phyloP scores from a whole-genome alignment of 2,888 invertebrate species.

The Neoitamus cyanurus region DNA sequence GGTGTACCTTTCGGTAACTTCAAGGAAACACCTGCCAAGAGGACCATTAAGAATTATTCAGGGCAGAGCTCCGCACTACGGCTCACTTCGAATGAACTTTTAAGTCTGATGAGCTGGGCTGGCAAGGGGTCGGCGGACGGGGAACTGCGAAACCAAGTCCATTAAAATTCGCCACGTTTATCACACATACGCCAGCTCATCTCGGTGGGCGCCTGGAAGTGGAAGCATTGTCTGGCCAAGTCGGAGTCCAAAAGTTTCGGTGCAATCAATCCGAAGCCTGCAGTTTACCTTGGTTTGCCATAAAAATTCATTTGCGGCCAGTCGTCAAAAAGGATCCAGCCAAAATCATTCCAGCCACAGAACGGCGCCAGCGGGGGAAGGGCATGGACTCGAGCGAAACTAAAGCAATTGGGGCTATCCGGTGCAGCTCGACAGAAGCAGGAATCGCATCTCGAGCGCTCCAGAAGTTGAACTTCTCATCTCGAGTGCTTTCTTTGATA shows the following conservation, averaged over 20 bases:
- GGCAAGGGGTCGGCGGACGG: background rate
- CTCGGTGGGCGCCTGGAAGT: background rate
- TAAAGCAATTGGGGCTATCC: background rate
- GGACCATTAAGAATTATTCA: background rate
- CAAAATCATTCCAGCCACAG: background rate
- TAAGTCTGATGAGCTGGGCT: background rate
- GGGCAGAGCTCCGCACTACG: background rate
- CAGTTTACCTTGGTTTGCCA: background rate
- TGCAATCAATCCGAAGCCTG: background rate
- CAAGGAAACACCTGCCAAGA: background rate
- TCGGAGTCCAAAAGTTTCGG: background rate
- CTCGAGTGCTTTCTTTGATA: constrained; percentile 13
- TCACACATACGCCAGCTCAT: background rate
- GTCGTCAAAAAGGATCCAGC: background rate
- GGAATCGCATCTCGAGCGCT: background rate
- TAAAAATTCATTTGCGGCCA: background rate
- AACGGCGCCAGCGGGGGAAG: background rate
- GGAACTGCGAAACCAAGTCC: background rate
- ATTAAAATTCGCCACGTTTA: background rate
- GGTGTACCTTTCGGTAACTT: background rate
- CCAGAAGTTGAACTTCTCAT: background rate
- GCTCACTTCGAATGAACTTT: background rate
- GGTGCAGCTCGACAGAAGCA: background rate
- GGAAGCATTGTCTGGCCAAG: background rate
- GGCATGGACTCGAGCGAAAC: background rate